Conservation (phyloP, 1,140 invertebrate genomes). For the Lepidotrigona ventralis region DNA sequence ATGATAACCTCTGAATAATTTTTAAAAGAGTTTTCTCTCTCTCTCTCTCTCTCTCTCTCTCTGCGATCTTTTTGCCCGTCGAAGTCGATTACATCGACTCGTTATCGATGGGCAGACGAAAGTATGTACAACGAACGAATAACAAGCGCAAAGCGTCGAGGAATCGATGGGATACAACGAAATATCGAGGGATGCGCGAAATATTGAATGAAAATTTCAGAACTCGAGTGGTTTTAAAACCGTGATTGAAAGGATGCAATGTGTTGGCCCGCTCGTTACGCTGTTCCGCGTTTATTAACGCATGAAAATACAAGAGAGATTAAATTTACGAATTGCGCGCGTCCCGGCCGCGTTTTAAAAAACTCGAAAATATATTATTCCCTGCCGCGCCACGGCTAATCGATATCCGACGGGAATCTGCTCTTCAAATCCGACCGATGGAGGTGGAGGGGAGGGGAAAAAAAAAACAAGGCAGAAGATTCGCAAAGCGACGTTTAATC, state of each 20-base stretch:
- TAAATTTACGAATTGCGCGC: conserved; percentile 16
- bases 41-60: no score
- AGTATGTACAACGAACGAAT: neutral
- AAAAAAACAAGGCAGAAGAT: no score
- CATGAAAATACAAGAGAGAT: conserved; percentile 1
- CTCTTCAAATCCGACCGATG: neutral
- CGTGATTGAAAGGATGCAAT: conserved; percentile 2
- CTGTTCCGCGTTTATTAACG: conserved; percentile 12
- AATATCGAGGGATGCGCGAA: neutral
- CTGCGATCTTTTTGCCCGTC: no score
- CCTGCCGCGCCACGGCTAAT: neutral
- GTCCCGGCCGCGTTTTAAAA: neutral
- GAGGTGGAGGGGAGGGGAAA: no score
- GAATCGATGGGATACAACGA: neutral
- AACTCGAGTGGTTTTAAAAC: neutral
- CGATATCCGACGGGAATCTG: neutral
- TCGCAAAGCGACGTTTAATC: no score
- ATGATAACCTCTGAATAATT: no score
- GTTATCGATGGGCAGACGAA: no score
- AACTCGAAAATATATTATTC: neutral
- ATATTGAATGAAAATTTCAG: conserved; percentile 10
- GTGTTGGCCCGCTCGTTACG: conserved; percentile 1
- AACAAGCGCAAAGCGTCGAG: neutral
- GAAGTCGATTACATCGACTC: no score
- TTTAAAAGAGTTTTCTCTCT: no score